Evolutionary conservation across 92 coral and sea anemone genomes (phyloP), one percentile per base, ranked within the genome.

Genomic region (Actinostola sp.): DNA sequence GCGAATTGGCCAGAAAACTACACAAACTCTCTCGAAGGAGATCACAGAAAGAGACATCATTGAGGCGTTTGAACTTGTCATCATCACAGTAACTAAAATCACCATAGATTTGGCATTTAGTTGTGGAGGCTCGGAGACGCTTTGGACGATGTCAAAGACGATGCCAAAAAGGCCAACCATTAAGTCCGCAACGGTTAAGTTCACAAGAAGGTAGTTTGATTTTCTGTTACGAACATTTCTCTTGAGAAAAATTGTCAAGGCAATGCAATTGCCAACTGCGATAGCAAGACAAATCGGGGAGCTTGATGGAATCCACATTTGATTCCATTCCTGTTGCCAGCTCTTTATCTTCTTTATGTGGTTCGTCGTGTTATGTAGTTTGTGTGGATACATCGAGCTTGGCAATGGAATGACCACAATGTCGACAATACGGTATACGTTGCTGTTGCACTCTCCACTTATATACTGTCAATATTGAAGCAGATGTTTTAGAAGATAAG

Each of bases 31-130:
- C 29, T 59, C 65, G 9, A 59, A 15, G 3, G 65, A 27, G 3
- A 59, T 59, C 1, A 59, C 65, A 8, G 65, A 59, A 28, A 59
- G 65, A 14, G 65, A 27, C 4, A 30, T 9, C 20, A 59, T 59
- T 31, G 65, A 59, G 11, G 61, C 10, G 34, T 55, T 55, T 33
- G 65, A 59, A 33, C 5, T 26, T 29, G 20, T 14, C 41, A 59
- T 14, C 41, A 59, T 59, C 29, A 59, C 12, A 13, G 14, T 14
- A 16, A 19, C 21, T 2, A 27, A 25, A 14, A 27, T 59, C 20
- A 10, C 20, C n/a, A 48, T 2, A 4, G 54, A 20, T 4, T 19
- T 8, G 8, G 36, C 41, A 25, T 3, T 8, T 26, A 13, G 26
- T 16, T 55, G 30, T 2, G 2, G 15, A 23, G 29, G 15, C 10